A percentile compares a stretch with the other conserved stretches of the same genome.
These are phyloP conservation scores for Crax fasciolata DNA, from an alignment of 2,797 vertebrate species.

Conservation along the genomic window DNA sequence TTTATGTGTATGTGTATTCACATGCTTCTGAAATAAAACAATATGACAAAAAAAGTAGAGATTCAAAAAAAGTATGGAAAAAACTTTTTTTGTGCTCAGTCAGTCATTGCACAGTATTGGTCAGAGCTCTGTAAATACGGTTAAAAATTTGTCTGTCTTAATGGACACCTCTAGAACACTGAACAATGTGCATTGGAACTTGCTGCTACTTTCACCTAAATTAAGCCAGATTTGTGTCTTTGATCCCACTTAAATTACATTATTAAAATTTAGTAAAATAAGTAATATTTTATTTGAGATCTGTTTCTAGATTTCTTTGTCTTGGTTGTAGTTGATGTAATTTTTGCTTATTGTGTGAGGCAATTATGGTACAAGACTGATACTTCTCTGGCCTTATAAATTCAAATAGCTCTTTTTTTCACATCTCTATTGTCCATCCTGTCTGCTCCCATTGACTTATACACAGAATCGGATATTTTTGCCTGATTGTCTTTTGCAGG, in stretches of 20 bases:
- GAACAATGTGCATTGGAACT: not conserved
- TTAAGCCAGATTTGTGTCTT: not conserved
- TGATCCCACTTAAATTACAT: not conserved
- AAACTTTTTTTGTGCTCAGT: not conserved
- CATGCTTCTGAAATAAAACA: not conserved
- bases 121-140: not conserved
- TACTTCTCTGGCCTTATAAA: slow-evolving; percentile 10
- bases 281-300: not conserved
- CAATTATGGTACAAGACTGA: not conserved
- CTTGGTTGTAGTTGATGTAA: not conserved
- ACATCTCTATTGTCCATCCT: slow-evolving; percentile 1
- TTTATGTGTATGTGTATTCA: rapidly evolving
- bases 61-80: not conserved
- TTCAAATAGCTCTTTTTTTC: slow-evolving; percentile 6
- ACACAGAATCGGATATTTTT: not conserved
- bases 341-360: not conserved
- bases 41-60: not conserved
- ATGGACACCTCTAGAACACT: not conserved
- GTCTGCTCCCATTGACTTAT: not conserved
- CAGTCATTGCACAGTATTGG: rapidly evolving
- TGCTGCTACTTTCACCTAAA: not conserved
- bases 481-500: slow-evolving; percentile 23
- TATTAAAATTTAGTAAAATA: not conserved
- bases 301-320: not conserved
- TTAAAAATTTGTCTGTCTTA: not conserved